A percentile compares a stretch with the other conserved stretches of the same genome.
Conservation (phyloP, 2,797 vertebrate species). For the Silurus lanzhouensis region DNA sequence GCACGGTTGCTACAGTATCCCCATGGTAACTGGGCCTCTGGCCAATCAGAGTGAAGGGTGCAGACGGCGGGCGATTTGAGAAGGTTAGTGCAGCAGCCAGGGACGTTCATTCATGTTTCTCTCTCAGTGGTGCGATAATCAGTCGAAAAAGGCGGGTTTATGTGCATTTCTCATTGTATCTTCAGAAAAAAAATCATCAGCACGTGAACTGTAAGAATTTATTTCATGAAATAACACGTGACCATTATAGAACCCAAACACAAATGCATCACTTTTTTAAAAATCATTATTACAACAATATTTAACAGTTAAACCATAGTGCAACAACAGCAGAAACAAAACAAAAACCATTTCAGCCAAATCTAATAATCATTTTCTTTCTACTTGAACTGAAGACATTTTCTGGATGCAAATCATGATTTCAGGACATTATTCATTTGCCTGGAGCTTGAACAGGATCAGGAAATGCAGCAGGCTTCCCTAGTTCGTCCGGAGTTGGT, state of each 20-base stretch:
- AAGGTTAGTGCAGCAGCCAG: constrained; percentile 66
- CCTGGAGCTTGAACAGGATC: background rate
- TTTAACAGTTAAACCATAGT: constrained; percentile 12
- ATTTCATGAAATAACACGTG: constrained; percentile 9
- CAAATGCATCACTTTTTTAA: background rate
- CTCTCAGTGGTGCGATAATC: constrained; percentile 51
- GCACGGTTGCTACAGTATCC: constrained; percentile 70
- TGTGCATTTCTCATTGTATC: constrained; percentile 52
- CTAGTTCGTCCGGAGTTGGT: constrained; percentile 86
- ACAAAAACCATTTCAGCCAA: background rate
- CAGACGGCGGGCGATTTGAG: constrained; percentile 80
- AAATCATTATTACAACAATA: background rate
- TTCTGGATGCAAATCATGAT: constrained; percentile 39
- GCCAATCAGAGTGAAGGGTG: constrained; percentile 68
- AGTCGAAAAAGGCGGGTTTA: constrained; percentile 69
- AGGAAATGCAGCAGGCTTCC: constrained; percentile 12
- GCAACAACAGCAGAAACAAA: constrained; percentile 15
- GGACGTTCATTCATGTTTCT: constrained; percentile 72
- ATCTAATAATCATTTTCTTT: background rate
- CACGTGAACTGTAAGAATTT: constrained; percentile 4
- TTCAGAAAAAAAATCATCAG: background rate
- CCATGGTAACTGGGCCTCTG: constrained; percentile 68
- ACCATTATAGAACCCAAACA: background rate
- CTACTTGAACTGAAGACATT: constrained; percentile 14
- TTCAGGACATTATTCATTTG: background rate